phyloP scores from a whole-genome alignment of 2,797 vertebrate genomes.

The Leptatherina wallacei region DNA sequence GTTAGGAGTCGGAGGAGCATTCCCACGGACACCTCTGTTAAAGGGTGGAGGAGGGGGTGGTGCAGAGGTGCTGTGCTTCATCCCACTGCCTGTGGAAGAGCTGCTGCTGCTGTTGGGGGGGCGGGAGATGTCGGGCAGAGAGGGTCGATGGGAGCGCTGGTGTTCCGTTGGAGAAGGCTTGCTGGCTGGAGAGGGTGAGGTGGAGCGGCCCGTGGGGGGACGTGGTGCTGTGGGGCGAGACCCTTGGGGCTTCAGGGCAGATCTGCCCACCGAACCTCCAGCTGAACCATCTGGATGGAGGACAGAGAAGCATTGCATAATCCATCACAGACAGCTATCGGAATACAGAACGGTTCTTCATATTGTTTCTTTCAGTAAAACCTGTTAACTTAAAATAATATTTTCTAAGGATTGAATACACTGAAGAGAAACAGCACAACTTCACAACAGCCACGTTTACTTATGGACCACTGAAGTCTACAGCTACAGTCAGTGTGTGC shows the following conservation, averaged over 20 bases:
- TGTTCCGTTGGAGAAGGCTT: slow-evolving; percentile 82
- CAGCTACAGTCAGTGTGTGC: too few species aligned
- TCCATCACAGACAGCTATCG: not conserved
- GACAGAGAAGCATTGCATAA: slow-evolving; percentile 1
- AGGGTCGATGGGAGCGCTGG: slow-evolving; percentile 89
- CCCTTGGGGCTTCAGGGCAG: slow-evolving; percentile 85
- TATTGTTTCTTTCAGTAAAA: too few species aligned
- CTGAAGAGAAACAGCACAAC: too few species aligned
- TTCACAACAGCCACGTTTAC: too few species aligned
- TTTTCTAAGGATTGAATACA: too few species aligned
- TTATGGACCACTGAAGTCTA: too few species aligned
- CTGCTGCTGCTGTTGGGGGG: slow-evolving; percentile 75
- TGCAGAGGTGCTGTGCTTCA: slow-evolving; percentile 82
- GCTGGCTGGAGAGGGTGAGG: slow-evolving; percentile 57
- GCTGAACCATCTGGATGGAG: slow-evolving; percentile 81
- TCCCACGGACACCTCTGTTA: slow-evolving; percentile 77
- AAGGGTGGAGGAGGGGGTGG: slow-evolving; percentile 84
- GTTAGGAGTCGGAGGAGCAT: slow-evolving; percentile 77
- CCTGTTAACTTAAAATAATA: too few species aligned
- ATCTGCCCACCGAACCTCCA: slow-evolving; percentile 84
- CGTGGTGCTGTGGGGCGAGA: slow-evolving; percentile 87
- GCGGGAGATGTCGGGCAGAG: slow-evolving; percentile 90
- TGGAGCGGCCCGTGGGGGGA: slow-evolving; percentile 73
- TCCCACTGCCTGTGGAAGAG: slow-evolving; percentile 68
- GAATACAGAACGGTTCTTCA: too few species aligned